Evolutionary conservation across 2,888 invertebrate genomes (phyloP).

Genomic region (Amaurobius ferox): DNA sequence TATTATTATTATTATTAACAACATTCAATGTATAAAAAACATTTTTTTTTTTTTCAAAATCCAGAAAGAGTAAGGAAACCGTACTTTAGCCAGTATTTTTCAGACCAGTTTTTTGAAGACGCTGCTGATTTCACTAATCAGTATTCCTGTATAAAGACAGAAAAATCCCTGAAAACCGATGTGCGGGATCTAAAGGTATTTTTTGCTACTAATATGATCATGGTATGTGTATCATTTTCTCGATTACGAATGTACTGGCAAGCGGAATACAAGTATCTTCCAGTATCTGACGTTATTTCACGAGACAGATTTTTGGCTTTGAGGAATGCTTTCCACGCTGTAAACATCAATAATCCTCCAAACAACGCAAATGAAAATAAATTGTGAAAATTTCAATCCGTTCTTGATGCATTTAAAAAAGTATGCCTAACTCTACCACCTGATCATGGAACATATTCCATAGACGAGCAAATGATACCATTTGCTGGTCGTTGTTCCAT

Average conservation of each 20-base stretch:
- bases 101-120: no score
- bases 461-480: conserved; percentile 24
- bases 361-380: background rate
- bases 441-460: background rate
- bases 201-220: no score
- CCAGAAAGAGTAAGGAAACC: no score
- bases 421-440: background rate
- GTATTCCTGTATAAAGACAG: no score
- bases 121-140: no score
- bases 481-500: conserved; percentile 8
- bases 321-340: conserved; percentile 8
- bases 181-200: no score
- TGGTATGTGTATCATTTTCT: background rate
- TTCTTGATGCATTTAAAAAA: background rate
- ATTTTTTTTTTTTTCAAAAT: no score
- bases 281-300: background rate
- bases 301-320: conserved; percentile 16
- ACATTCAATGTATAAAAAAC: no score
- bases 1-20: no score
- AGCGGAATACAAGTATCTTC: background rate
- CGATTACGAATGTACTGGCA: conserved; percentile 16
- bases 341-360: no score
- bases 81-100: no score
- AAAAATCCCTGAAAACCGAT: no score
- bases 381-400: conserved; percentile 9